phyloP scores from a whole-genome alignment of 2,888 invertebrate genomes.

The Pyralis farinalis region DNA sequence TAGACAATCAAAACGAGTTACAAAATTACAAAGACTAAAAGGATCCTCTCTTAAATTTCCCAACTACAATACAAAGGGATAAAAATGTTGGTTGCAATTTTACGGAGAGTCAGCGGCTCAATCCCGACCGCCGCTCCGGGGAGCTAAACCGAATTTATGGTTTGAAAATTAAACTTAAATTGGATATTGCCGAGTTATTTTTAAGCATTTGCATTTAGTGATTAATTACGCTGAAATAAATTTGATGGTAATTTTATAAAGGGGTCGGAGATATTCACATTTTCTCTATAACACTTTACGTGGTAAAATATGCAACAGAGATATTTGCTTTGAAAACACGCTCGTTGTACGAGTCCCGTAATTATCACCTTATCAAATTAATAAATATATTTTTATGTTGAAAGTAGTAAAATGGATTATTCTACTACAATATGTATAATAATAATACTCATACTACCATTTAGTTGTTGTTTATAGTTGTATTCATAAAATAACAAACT shows the following conservation, averaged over 20 bases:
- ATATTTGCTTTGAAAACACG: no score
- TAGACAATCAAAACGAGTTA: slow-evolving; percentile 55
- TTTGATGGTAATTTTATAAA: slow-evolving; percentile 42
- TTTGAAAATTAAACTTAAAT: slow-evolving; percentile 77
- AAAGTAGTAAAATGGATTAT: no score
- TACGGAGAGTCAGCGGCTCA: slow-evolving; percentile 54
- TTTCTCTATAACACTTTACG: slow-evolving; percentile 9
- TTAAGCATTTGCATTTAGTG: slow-evolving; percentile 62
- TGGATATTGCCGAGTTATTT: slow-evolving; percentile 68
- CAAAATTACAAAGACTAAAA: slow-evolving; percentile 58
- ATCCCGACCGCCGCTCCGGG: slow-evolving; percentile 58
- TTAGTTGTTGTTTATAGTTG: no score
- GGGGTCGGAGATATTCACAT: slow-evolving; percentile 27
- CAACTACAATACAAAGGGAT: slow-evolving; percentile 67
- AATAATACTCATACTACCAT: no score
- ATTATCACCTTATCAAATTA: no score
- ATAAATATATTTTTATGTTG: no score
- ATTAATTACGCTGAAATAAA: slow-evolving; percentile 51
- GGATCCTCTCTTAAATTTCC: slow-evolving; percentile 56
- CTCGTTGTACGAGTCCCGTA: no score
- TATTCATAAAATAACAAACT: no score
- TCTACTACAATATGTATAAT: no score
- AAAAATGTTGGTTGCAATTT: slow-evolving; percentile 73
- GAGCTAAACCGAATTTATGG: slow-evolving; percentile 76
- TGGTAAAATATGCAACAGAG: neutral